Percentiles rank a stretch among this genome's conserved stretches.
Evolutionary conservation across 1,140 invertebrate species (phyloP).

Genomic region (Meteorus sp.): DNA sequence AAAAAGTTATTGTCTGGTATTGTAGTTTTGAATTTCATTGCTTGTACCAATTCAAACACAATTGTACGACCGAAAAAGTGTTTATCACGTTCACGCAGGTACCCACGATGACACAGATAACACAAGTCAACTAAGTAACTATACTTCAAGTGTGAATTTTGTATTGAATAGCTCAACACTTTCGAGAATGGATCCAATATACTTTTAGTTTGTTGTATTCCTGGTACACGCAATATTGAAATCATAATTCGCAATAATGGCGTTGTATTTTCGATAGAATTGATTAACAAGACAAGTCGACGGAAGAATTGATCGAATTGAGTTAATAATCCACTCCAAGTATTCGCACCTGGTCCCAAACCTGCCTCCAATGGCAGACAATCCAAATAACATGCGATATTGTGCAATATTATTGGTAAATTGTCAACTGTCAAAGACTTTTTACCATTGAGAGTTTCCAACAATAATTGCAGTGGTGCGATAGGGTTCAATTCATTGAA

Average conservation of each 20-base stretch:
- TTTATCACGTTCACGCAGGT: slow-evolving; percentile 91
- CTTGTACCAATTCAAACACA: slow-evolving; percentile 92
- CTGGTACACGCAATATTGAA: slow-evolving; percentile 82
- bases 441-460: slow-evolving; percentile 80
- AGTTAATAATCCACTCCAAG: slow-evolving; percentile 80
- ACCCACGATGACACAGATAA: slow-evolving; percentile 84
- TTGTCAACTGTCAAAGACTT: slow-evolving; percentile 82
- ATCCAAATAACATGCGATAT: slow-evolving; percentile 91
- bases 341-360: slow-evolving; percentile 65
- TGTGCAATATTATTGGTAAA: slow-evolving; percentile 76
- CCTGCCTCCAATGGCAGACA: slow-evolving; percentile 85
- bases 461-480: slow-evolving; percentile 80
- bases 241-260: slow-evolving; percentile 84
- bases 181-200: slow-evolving; percentile 96
- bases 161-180: slow-evolving; percentile 86
- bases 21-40: slow-evolving; percentile 91
- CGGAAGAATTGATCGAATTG: slow-evolving; percentile 86
- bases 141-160: slow-evolving; percentile 85
- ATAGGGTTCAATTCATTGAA: slow-evolving; percentile 96
- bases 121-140: slow-evolving; percentile 86
- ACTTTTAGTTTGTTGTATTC: slow-evolving; percentile 75
- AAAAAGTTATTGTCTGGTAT: slow-evolving; percentile 94
- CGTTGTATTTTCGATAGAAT: slow-evolving; percentile 73
- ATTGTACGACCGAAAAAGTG: slow-evolving; percentile 85
- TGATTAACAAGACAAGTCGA: slow-evolving; percentile 73